Percentiles rank a stretch among this genome's conserved stretches.
phyloP scores from a whole-genome alignment of 2,888 invertebrate species.

The Ariolimax columbianus region DNA sequence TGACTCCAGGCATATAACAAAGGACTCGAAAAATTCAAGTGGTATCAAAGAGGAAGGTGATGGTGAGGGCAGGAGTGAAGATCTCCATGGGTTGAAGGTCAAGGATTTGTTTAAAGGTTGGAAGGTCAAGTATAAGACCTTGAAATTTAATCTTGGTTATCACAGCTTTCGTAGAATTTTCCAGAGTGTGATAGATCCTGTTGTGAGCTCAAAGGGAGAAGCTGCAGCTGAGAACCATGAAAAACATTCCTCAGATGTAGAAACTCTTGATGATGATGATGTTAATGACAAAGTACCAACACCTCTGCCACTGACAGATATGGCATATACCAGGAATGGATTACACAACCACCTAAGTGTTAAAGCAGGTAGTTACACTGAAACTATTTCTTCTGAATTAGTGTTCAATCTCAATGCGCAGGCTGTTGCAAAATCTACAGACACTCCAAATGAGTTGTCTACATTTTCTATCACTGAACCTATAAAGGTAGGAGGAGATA shows the following conservation, averaged over 20 bases:
- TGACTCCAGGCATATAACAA: neutral
- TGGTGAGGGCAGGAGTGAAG: neutral
- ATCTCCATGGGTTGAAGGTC: slow-evolving; percentile 1
- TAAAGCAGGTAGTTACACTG: neutral
- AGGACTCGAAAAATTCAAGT: neutral
- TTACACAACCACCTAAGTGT: no score
- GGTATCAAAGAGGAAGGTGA: neutral
- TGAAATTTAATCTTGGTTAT: slow-evolving; percentile 43
- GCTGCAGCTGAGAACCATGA: neutral
- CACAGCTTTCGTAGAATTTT: slow-evolving; percentile 42
- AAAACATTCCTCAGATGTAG: neutral
- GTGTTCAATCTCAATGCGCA: neutral
- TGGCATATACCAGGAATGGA: neutral
- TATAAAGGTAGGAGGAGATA: neutral
- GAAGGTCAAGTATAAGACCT: slow-evolving; percentile 23
- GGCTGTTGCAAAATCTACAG: neutral
- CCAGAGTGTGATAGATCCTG: slow-evolving; percentile 29
- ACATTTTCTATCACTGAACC: neutral
- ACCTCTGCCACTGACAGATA: neutral
- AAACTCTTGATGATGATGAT: neutral
- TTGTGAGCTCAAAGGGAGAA: no score
- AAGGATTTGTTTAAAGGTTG: slow-evolving; percentile 40
- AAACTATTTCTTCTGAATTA: neutral
- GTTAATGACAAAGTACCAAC: neutral
- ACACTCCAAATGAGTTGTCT: neutral